Percentiles rank a stretch among this genome's conserved stretches.
phyloP scores from a whole-genome alignment of 2,888 invertebrate species.

The Hyposoter didymator region DNA sequence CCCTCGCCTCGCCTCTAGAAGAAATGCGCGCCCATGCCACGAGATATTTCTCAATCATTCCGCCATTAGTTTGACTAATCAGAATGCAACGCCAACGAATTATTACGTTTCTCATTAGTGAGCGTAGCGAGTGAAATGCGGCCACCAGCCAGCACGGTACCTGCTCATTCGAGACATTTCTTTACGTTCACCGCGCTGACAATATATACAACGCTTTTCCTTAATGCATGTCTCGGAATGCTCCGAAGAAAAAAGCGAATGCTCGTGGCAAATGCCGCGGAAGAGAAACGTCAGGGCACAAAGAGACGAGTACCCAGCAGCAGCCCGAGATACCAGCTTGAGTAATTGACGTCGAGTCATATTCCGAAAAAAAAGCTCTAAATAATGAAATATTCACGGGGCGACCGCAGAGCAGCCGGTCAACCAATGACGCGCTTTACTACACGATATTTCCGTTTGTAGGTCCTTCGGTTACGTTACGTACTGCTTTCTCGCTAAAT shows the following conservation, averaged over 20 bases:
- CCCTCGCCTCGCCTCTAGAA: conserved; percentile 43
- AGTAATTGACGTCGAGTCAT: conserved; percentile 30
- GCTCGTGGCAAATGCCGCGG: not conserved
- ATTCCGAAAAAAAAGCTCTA: not conserved
- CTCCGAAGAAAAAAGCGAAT: not conserved
- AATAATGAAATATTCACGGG: conserved; percentile 36
- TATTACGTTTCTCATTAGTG: conserved; percentile 31
- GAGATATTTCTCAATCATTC: conserved; percentile 57
- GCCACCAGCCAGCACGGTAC: not conserved
- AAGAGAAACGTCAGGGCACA: not conserved
- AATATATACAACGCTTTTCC: conserved; percentile 11
- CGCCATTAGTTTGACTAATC: conserved; percentile 25
- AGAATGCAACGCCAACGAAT: conserved; percentile 18
- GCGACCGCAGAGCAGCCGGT: conserved; percentile 1
- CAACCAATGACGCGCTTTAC: not conserved
- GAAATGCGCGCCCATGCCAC: conserved; percentile 35
- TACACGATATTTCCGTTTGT: conserved; percentile 12
- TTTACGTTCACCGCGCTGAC: not conserved
- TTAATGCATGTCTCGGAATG: not conserved
- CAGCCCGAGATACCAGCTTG: not conserved
- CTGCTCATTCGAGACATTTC: conserved; percentile 9
- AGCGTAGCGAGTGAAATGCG: not conserved
- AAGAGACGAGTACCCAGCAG: not conserved
- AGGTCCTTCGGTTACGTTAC: conserved; percentile 43
- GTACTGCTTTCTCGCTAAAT: not conserved